Evolutionary conservation across 1,140 invertebrate genomes (phyloP).

Genomic region (Halotydeus destructor): DNA sequence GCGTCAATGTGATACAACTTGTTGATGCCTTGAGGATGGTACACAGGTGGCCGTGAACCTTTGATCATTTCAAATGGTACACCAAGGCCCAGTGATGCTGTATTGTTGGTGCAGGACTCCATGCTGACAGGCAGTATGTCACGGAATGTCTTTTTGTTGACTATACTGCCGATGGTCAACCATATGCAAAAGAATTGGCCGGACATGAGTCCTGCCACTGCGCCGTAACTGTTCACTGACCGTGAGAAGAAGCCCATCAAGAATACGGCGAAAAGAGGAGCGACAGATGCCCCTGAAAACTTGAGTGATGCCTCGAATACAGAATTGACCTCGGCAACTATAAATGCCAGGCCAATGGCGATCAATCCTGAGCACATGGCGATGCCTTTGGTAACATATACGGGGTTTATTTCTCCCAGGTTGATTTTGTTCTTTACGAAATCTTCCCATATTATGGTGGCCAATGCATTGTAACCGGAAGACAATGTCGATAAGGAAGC

Average conservation of each 20-base stretch:
- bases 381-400: background rate
- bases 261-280: background rate
- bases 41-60: background rate
- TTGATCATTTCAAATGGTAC: background rate
- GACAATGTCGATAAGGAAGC: constrained; percentile 67
- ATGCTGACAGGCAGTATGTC: background rate
- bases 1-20: background rate
- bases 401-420: background rate
- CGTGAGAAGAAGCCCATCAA: background rate
- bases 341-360: constrained; percentile 1
- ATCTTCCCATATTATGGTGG: constrained; percentile 73
- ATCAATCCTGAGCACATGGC: background rate
- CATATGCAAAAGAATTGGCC: background rate
- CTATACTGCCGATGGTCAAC: background rate
- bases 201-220: background rate
- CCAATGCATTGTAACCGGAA: constrained; percentile 67
- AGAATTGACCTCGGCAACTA: background rate
- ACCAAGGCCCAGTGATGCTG: background rate
- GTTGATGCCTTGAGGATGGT: background rate
- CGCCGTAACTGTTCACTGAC: background rate
- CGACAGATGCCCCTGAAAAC: background rate
- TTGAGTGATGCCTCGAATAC: background rate
- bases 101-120: background rate
- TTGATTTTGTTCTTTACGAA: constrained; percentile 36
- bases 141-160: background rate